Conservation (phyloP, 2,797 vertebrate genomes). For the Sebastes trivittatus region DNA sequence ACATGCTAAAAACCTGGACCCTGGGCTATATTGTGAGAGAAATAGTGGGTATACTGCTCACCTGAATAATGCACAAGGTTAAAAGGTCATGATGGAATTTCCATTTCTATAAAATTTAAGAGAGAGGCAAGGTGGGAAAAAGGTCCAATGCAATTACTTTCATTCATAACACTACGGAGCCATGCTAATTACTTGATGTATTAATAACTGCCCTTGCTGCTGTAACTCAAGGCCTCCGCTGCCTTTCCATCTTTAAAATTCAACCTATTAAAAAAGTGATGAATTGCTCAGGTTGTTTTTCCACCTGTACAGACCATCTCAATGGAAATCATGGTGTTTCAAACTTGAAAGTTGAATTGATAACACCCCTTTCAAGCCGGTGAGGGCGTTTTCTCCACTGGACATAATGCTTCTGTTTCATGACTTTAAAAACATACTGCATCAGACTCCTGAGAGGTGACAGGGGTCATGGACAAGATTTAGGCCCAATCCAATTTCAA, state of each 20-base stretch:
- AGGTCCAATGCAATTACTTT: conserved; percentile 67
- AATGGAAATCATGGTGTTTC: conserved; percentile 1
- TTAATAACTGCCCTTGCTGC: conserved; percentile 66
- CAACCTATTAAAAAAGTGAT: conserved; percentile 39
- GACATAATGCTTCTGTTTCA: neutral
- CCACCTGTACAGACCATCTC: conserved; percentile 12
- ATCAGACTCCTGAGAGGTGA: neutral
- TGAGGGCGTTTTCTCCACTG: neutral
- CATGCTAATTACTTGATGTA: conserved; percentile 69
- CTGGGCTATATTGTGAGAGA: conserved; percentile 60
- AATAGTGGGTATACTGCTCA: conserved; percentile 63
- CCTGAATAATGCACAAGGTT: conserved; percentile 78
- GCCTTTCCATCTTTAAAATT: conserved; percentile 49
- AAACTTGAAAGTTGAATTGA: conserved; percentile 4
- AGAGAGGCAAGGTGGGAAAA: conserved; percentile 50
- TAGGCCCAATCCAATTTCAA: neutral
- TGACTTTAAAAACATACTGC: neutral
- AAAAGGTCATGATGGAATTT: conserved; percentile 72
- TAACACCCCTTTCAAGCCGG: neutral
- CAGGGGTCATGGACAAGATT: neutral
- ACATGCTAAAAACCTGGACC: conserved; percentile 69
- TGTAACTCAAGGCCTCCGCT: conserved; percentile 39
- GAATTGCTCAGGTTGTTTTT: conserved; percentile 47
- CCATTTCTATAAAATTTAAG: conserved; percentile 71
- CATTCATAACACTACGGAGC: conserved; percentile 52